Evolutionary conservation across 1,140 invertebrate species (phyloP), one percentile per base, ranked within the genome.

Genomic region (Augochlora pura): DNA sequence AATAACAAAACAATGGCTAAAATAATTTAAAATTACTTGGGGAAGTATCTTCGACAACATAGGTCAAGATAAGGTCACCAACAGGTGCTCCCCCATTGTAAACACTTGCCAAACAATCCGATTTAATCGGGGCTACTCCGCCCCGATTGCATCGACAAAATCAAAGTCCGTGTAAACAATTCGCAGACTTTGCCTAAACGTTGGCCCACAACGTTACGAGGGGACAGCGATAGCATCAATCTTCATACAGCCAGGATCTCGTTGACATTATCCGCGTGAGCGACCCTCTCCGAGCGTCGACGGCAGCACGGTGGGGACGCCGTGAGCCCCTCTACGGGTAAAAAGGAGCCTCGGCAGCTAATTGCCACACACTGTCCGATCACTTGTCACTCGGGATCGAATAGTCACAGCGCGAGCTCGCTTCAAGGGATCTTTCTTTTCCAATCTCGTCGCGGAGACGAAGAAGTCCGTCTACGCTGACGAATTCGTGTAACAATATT

Each of bases 301-400:
- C 18, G 21, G 27, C 39, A 25, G 39, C 59, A 25, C 42, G 68
- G 70, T 78, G 70, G 71, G 77, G 82, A 73, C 54, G 54, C 25
- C n/a, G 69, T 27, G 32, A 75, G n/a, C 71, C 64, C 81, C 83
- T 63, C 74, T 73, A 73, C 85, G 75, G 76, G 85, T 80, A 86
- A 89, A 90, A 87, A 89, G 82, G 78, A 84, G 83, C 81, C 74
- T 83, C 81, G 32, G 39, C 16, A 80, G 83, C 87, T 91, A 91
- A 91, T 91, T 91, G 90, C 86, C 85, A 82, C 81, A 87, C 88
- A 80, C 82, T 80, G 83, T 85, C 77, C 84, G 86, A 90, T 91
- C 84, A 88, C 90, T 81, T 88, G 87, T 90, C 88, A 90, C 87
- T 88, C 70, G 85, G 81, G 78, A 89, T 78, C 86, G 87, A 87